Conservation (phyloP, 2,797 vertebrate genomes). For the Catamblyrhynchus diadema region DNA sequence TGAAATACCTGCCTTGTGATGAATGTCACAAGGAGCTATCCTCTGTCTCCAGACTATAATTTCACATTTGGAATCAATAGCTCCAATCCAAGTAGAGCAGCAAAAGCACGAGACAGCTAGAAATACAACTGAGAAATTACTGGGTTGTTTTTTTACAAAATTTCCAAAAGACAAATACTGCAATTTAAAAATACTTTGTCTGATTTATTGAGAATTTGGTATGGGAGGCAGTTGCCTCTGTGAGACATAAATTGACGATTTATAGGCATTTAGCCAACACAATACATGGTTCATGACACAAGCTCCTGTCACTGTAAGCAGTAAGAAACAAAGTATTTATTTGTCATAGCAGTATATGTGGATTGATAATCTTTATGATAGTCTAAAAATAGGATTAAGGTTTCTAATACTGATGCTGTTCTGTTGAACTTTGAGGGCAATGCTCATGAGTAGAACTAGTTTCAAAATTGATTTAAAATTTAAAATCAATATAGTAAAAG, state of each 20-base stretch:
- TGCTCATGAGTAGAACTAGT: not conserved
- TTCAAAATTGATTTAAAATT: not conserved
- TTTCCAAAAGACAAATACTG: not conserved
- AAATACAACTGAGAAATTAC: slow-evolving; percentile 33
- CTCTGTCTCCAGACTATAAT: not conserved
- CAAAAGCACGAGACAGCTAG: not conserved
- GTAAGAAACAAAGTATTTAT: not conserved
- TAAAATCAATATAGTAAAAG: not conserved
- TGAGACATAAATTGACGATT: not conserved
- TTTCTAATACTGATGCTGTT: not conserved
- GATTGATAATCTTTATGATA: not conserved
- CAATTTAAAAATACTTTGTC: not conserved
- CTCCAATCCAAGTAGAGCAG: not conserved
- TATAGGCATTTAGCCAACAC: not conserved
- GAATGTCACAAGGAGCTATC: not conserved
- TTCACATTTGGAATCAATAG: not conserved
- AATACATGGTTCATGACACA: not conserved
- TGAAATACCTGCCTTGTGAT: not conserved
- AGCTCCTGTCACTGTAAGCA: not conserved
- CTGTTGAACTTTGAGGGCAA: not conserved
- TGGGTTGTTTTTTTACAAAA: not conserved
- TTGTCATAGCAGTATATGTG: not conserved
- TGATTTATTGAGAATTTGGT: not conserved
- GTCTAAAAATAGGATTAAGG: not conserved
- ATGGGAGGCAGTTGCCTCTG: not conserved